Evolutionary conservation across 1,140 invertebrate species (phyloP), one percentile per base, ranked within the genome.

Genomic region (Harlomillsia oculata): DNA sequence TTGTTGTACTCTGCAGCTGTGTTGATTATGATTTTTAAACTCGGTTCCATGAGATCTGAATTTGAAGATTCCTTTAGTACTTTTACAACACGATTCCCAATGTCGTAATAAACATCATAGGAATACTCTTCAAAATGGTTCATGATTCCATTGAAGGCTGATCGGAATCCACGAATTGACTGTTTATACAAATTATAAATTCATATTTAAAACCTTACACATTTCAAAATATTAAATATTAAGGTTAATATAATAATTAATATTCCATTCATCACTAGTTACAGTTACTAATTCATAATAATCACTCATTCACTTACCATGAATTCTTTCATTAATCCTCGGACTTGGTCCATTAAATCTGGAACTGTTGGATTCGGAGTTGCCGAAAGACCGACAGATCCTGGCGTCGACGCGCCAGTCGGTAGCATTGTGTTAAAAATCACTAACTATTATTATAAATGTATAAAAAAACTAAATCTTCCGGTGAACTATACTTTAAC

Each of bases 81-180:
- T 44, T 65, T 65, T 2, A n/a, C 13, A 0, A 65, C 26, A 21
- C 56, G 44, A 1, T 23, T 32, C 8, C 52, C 23, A 16, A 60
- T 41, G 2, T 48, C 21, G n/a, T 1, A 20, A 30, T 46, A 59
- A 3, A 58, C 23, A 21, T 59, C 56, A n/a, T 56, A 49, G 1
- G 34, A 45, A n/a, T 48, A 36, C 3, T 54, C 43, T 21, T 50
- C 43, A 29, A 62, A 59, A 54, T 65, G 63, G 4, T 54, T 34
- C 40, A 65, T 62, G 40, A 57, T 54, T 14, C 48, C 60, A 54
- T 65, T 65, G 29, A 65, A 65, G 5, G 60, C 59, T 3, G 57
- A 37, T 32, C 57, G 57, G 21, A 65, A 41, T 18, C 63, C 53
- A 5, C 60, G 56, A 20, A 62, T 37, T 37, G 62, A 59, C 63